phyloP scores from a whole-genome alignment of 2,113 vertebrate species.

The Orycteropus afer region DNA sequence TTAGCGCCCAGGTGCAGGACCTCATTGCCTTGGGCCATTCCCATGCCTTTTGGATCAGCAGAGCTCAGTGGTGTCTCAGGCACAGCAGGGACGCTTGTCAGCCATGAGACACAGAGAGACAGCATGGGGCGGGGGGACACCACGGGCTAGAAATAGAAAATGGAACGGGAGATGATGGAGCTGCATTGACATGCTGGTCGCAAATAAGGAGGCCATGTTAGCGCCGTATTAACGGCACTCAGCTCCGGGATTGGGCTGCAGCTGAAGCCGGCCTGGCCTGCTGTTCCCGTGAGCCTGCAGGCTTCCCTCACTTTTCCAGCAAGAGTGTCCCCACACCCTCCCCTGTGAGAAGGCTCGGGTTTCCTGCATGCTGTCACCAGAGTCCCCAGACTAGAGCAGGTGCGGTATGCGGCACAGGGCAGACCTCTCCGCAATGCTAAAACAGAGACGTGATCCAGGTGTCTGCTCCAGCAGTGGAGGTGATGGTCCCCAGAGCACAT shows the following conservation, averaged over 20 bases:
- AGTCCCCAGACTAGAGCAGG: neutral
- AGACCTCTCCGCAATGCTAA: neutral
- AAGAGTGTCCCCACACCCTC: too few species aligned
- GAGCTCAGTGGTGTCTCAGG: rapidly evolving
- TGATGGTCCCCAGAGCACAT: neutral
- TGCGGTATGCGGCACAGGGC: too few species aligned
- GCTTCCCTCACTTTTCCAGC: rapidly evolving
- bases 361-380: rapidly evolving
- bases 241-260: too few species aligned
- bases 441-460: too few species aligned
- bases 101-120: neutral
- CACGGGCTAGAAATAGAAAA: neutral
- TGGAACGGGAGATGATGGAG: too few species aligned
- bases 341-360: neutral
- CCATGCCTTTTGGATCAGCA: rapidly evolving
- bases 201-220: neutral
- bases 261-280: rapidly evolving
- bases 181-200: rapidly evolving
- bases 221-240: rapidly evolving
- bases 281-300: rapidly evolving
- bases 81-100: neutral
- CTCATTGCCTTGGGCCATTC: rapidly evolving
- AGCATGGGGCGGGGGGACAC: neutral
- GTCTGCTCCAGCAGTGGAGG: too few species aligned
- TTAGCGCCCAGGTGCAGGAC: rapidly evolving